phyloP scores from a whole-genome alignment of 1,140 invertebrate species.

The Helicorthomorpha holstii region DNA sequence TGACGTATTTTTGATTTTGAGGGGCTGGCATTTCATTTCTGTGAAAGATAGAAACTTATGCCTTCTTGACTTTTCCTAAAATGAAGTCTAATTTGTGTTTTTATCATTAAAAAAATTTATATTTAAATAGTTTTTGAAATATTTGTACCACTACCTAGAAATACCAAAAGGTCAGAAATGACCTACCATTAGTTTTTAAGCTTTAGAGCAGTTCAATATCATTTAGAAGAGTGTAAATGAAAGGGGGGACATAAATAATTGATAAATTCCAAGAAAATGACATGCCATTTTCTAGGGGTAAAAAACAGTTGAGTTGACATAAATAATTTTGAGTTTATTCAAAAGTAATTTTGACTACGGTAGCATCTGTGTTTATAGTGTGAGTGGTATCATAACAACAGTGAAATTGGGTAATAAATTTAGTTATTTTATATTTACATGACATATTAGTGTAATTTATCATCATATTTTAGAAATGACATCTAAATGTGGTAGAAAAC shows the following conservation, averaged over 20 bases:
- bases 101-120: no score
- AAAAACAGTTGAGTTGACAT: background rate
- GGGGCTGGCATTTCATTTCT: no score
- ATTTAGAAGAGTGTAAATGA: background rate
- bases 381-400: background rate
- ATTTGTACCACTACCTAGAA: no score
- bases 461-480: background rate
- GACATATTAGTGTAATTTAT: background rate
- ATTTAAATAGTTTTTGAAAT: no score
- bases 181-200: background rate
- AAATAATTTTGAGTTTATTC: background rate
- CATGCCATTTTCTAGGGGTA: background rate
- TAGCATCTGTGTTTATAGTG: background rate
- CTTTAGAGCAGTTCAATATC: background rate
- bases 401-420: background rate
- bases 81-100: no score
- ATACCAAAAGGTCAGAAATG: background rate
- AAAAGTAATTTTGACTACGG: background rate
- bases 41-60: no score
- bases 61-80: no score
- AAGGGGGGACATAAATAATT: background rate
- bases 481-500: background rate
- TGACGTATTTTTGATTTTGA: no score
- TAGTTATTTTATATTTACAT: background rate
- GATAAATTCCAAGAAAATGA: background rate